Base-by-base conservation (phyloP, 2,797 vertebrate species). In the Ataeniobius toweri region DNA sequence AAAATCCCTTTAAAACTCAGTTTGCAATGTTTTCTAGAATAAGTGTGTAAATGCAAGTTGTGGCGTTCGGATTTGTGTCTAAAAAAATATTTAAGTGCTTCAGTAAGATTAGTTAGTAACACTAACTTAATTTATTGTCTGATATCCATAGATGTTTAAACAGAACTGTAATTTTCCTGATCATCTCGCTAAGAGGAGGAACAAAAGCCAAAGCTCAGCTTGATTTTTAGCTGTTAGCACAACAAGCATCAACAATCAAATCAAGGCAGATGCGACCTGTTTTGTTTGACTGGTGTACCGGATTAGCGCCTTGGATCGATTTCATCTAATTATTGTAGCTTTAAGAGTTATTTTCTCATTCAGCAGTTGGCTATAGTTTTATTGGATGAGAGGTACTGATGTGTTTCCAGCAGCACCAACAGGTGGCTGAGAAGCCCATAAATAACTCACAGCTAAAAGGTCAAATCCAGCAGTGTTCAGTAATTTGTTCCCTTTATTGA, bases 391-490 rank as follows among this genome's bases (percentile, higher is more conserved):
- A 73, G 24, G 46, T 71, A 61, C 59, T 74, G 67, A 50, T 71
- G 71, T 46, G 68, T 72, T 76, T 36, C 59, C 80, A 78, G 70
- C 51, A 63, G 20, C 74, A 74, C 5, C 86, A 63, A 24, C 51
- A 55, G 75, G 81, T 74, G 80, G 75, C 69, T 55, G 14, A 75
- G 58, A 75, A 59, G 16, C 79, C 48, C 77, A 72, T 82, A 53
- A 69, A 84, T 84, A 73, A n/a, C 78, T 80, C 53, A 56, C 61
- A 72, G 83, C 8, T 70, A 65, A 88, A 88, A 89, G 82, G 83
- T 88, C 82, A 76, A 0, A 70, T 53, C 71, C 71, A 36, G 65
- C 74, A 26, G 28, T 22, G 28, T 24, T 71, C 41, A 51, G 14
- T 68, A 26, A 72, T 75, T 48, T 71, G 75, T 76, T 68, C 63